A percentile compares a stretch with the other conserved stretches of the same genome.
Conservation (phyloP, 2,113 vertebrate genomes). For the Scalopus aquaticus region DNA sequence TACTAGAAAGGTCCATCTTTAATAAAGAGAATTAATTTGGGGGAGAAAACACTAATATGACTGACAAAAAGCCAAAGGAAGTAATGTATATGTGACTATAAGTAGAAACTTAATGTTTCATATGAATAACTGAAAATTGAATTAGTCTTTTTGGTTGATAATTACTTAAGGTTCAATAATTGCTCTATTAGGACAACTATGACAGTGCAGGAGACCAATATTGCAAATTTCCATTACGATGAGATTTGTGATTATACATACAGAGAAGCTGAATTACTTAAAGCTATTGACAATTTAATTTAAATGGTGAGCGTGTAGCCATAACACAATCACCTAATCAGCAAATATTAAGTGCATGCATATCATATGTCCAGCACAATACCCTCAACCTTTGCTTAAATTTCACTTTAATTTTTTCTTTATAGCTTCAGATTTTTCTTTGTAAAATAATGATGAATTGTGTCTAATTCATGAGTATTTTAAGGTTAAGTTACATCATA, state of each 20-base stretch:
- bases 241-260: background rate
- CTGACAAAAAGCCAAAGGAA: background rate
- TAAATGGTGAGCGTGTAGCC: background rate
- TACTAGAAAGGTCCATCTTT: background rate
- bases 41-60: background rate
- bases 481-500: background rate
- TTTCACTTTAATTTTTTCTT: background rate
- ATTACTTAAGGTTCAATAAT: background rate
- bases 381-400: background rate
- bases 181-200: background rate
- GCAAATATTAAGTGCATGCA: background rate
- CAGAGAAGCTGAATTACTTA: background rate
- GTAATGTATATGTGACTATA: background rate
- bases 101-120: background rate
- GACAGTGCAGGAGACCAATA: background rate
- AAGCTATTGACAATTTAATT: background rate
- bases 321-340: background rate
- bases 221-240: slow-evolving; percentile 5
- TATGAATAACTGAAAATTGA: background rate
- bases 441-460: background rate
- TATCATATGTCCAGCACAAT: background rate
- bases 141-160: background rate
- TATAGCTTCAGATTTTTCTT: background rate
- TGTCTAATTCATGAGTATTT: background rate
- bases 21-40: background rate